Evolutionary conservation across 1,140 invertebrate species (phyloP).

Genomic region (Scaptomyza hsui): DNA sequence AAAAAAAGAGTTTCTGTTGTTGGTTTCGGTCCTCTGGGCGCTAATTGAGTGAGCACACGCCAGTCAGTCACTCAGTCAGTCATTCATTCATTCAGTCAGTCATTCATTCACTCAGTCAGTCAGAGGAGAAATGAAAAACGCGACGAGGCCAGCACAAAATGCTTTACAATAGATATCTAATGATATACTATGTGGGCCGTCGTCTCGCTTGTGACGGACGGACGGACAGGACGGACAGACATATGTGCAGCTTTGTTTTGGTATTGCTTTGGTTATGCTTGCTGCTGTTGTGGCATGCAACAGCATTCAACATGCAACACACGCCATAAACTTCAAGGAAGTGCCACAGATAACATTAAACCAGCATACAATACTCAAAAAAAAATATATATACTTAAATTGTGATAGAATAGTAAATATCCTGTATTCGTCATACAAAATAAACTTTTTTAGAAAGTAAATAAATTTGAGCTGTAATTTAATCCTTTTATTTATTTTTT

Average conservation of each 20-base stretch:
- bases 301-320: conserved; percentile 45
- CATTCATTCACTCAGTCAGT: conserved; percentile 20
- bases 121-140: conserved; percentile 81
- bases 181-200: conserved; percentile 61
- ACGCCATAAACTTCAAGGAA: conserved; percentile 73
- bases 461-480: too few species aligned
- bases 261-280: conserved; percentile 52
- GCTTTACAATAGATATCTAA: conserved; percentile 42
- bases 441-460: too few species aligned
- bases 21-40: conserved; percentile 76
- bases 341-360: conserved; percentile 51
- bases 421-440: too few species aligned
- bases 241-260: conserved; percentile 19
- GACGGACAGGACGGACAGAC: conserved; percentile 5
- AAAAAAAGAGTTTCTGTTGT: conserved; percentile 27
- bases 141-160: conserved; percentile 64
- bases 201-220: conserved; percentile 19
- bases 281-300: conserved; percentile 63
- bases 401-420: not conserved
- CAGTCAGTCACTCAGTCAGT: conserved; percentile 40
- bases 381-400: conserved; percentile 1
- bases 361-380: conserved; percentile 14
- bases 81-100: conserved; percentile 37
- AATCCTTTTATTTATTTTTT: too few species aligned
- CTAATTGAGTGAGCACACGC: conserved; percentile 82